Evolutionary conservation across 2,888 invertebrate genomes (phyloP).

Genomic region (Eilema sororculum): DNA sequence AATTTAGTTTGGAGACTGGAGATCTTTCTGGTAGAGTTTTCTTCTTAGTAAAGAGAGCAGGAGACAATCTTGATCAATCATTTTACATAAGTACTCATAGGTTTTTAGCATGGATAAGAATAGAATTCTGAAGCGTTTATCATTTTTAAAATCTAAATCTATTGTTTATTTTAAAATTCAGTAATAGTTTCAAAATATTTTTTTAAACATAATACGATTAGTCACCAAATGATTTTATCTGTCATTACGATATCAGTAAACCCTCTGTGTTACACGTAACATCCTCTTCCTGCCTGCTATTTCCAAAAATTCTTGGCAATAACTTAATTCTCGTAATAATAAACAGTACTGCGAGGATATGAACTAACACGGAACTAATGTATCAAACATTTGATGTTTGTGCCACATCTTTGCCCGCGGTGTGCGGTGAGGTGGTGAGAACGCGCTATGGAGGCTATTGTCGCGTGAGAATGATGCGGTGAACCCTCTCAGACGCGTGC

Average conservation of each 20-base stretch:
- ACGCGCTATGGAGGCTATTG: slow-evolving; percentile 54
- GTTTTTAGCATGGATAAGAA: not conserved
- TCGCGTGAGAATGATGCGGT: slow-evolving; percentile 59
- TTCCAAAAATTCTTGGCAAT: not conserved
- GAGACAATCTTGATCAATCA: not conserved
- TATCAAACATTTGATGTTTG: slow-evolving; percentile 62
- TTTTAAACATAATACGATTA: too few relatives aligned
- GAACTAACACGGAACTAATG: slow-evolving; percentile 61
- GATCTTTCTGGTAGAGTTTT: not conserved
- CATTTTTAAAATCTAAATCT: not conserved
- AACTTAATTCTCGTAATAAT: not conserved
- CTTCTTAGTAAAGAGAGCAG: not conserved
- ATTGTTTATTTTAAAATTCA: not conserved
- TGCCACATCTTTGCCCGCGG: slow-evolving; percentile 46
- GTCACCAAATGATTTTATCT: too few relatives aligned
- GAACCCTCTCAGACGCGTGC: slow-evolving; percentile 50
- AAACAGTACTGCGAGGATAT: slow-evolving; percentile 15
- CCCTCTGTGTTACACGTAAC: not conserved
- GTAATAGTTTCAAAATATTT: too few relatives aligned
- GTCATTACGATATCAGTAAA: not conserved
- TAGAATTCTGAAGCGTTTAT: not conserved
- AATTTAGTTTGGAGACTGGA: not conserved
- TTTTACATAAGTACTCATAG: not conserved
- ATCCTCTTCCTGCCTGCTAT: not conserved
- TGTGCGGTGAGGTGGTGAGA: slow-evolving; percentile 62